Evolutionary conservation across 2,888 invertebrate genomes (phyloP), one percentile per base, ranked within the genome.

Genomic region (Bellardia bayeri): DNA sequence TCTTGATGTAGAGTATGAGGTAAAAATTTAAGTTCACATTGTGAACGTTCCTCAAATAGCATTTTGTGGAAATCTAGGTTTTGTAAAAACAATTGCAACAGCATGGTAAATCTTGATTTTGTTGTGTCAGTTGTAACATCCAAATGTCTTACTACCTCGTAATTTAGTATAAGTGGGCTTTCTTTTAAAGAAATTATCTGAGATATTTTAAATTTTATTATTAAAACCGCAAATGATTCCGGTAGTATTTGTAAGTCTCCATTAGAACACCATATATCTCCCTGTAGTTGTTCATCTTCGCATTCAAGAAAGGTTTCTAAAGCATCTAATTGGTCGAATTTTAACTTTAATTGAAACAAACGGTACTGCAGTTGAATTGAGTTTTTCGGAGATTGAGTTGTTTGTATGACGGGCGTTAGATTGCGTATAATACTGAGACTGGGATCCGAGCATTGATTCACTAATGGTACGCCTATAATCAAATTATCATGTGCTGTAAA

Each of bases 391-490:
- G 33, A 45, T 0, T 68, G 49, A 7, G 76, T 75, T 6, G 81
- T 45, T 51, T 86, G 74, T 8, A 91, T 66, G 8, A 91, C 71
- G 2, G 90, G 89, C 40, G 79, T 85, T 14, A 91, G 8, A 71
- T 90, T 90, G 6, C 87, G 87, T 51, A 90, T 63, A 37, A 89
- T 82, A 0, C 87, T 90, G 7, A 90, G 71, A 42, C 88, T 89
- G 2, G 86, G 85, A 40, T 84, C 42, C 11, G 88, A 72, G 33
- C 89, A 89, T 45, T 91, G 90, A 82, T 92, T 93, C 13, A 91
- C 86, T 7, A 93, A 72, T 11, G 92, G 89, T 0, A 91, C 89
- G 49, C 93, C 93, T 45, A 92, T 75, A 5, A 93, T 90, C 1
- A 92, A 71, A 5, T 74, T 81, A 4, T 91, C 90, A 9, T 88